These are phyloP conservation scores for Syritta pipiens DNA, from an alignment of 2,888 invertebrate genomes.

Conservation along the genomic window DNA sequence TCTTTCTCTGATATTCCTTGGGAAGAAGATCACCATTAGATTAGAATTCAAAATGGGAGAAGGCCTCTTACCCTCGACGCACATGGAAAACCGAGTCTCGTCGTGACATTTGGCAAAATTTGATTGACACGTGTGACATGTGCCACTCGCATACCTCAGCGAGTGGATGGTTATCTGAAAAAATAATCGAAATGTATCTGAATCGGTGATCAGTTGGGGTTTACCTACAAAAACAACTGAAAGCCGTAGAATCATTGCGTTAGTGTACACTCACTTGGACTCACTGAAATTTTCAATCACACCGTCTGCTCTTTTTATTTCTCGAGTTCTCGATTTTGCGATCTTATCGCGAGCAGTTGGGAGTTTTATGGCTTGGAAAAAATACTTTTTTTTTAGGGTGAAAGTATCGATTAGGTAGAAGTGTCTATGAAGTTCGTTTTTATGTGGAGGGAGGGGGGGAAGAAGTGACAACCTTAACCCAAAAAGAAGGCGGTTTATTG, in stretches of 20 bases:
- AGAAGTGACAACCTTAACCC: no score
- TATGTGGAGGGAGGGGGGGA: no score
- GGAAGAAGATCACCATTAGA: background rate
- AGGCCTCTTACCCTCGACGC: slow-evolving; percentile 41
- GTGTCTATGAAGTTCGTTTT: no score
- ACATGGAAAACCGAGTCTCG: slow-evolving; percentile 66
- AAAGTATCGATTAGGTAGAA: background rate
- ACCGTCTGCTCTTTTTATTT: background rate
- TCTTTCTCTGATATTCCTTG: slow-evolving; percentile 22
- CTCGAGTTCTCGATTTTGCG: no score
- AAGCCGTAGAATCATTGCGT: background rate
- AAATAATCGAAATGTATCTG: no score
- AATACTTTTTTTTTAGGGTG: background rate
- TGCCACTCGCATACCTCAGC: background rate
- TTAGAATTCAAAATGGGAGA: background rate
- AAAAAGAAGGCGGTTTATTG: no score
- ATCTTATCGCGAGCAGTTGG: slow-evolving; percentile 16
- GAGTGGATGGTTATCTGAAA: no score
- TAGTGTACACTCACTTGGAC: background rate
- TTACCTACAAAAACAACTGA: slow-evolving; percentile 8
- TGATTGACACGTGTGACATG: slow-evolving; percentile 68
- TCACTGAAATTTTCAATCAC: background rate
- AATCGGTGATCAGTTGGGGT: no score
- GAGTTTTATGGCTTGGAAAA: background rate
- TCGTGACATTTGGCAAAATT: slow-evolving; percentile 69